These are phyloP conservation scores for Melanotaenia nigrans DNA, from an alignment of 2,797 vertebrate species.

Conservation along the genomic window DNA sequence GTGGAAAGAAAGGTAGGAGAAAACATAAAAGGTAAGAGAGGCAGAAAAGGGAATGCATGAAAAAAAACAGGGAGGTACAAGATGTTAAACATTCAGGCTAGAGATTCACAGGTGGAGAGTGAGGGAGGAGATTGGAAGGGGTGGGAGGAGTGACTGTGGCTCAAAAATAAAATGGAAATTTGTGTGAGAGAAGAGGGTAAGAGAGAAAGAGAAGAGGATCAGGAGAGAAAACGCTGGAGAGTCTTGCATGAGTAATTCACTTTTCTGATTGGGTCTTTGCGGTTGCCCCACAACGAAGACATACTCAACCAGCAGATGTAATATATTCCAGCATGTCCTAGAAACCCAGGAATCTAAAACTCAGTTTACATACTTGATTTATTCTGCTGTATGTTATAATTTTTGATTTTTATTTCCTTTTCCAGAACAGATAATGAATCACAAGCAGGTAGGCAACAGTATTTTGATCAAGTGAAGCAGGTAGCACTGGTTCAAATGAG, in stretches of 20 bases:
- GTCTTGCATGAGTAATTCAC: constrained; percentile 64
- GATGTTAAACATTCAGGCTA: constrained; percentile 48
- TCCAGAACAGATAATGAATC: constrained; percentile 16
- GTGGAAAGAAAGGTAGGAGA: neutral
- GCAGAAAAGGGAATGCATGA: neutral
- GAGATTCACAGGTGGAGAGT: constrained; percentile 28
- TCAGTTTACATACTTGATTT: constrained; percentile 35
- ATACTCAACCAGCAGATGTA: constrained; percentile 41
- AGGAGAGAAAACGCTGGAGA: constrained; percentile 33
- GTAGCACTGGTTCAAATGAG: constrained; percentile 21
- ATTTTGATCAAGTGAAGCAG: constrained; percentile 29
- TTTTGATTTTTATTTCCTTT: neutral
- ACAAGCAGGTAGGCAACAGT: constrained; percentile 23
- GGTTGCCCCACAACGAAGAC: constrained; percentile 48
- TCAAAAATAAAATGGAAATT: constrained; percentile 49
- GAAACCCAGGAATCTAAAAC: constrained; percentile 55
- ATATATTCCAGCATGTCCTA: constrained; percentile 66
- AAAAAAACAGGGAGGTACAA: constrained; percentile 13
- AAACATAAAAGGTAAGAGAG: constrained; percentile 1
- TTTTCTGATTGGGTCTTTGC: constrained; percentile 57
- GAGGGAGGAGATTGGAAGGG: constrained; percentile 14
- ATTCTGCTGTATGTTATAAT: constrained; percentile 23
- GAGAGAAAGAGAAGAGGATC: constrained; percentile 7
- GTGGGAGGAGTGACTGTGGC: constrained; percentile 14
- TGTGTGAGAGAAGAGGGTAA: constrained; percentile 13